phyloP scores from a whole-genome alignment of 2,797 vertebrate species.

The Notamacropus eugenii region DNA sequence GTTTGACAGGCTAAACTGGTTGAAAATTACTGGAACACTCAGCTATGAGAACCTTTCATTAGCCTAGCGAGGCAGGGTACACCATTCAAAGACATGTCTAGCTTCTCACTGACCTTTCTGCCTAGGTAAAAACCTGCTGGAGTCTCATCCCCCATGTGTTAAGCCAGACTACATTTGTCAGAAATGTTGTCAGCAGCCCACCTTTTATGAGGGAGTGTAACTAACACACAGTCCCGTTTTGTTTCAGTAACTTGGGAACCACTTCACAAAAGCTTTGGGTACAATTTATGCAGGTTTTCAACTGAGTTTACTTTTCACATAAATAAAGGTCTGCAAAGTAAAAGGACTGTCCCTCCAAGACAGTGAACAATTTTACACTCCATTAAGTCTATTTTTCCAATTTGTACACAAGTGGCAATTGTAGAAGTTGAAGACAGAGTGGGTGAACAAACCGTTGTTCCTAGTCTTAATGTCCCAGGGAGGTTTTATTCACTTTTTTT shows the following conservation, averaged over 20 bases:
- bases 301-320: slow-evolving; percentile 70
- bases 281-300: slow-evolving; percentile 65
- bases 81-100: background rate
- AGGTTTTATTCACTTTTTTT: slow-evolving; percentile 60
- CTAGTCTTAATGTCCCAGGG: background rate
- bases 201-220: slow-evolving; percentile 44
- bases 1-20: background rate
- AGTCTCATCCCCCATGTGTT: background rate
- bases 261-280: background rate
- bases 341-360: slow-evolving; percentile 35
- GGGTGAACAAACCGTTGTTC: slow-evolving; percentile 64
- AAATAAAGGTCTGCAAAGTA: slow-evolving; percentile 71
- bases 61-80: background rate
- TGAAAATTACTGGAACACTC: background rate
- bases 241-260: slow-evolving; percentile 64
- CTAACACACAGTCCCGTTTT: slow-evolving; percentile 61
- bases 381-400: slow-evolving; percentile 66
- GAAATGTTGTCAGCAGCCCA: slow-evolving; percentile 36
- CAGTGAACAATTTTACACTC: slow-evolving; percentile 51
- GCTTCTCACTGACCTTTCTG: slow-evolving; percentile 22
- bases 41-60: background rate
- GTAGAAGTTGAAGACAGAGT: slow-evolving; percentile 58
- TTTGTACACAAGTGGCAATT: slow-evolving; percentile 55
- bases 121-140: background rate
- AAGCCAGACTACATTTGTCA: slow-evolving; percentile 22